These are phyloP conservation scores for Boloria euphrosyne DNA, from an alignment of 2,888 invertebrate species.

Conservation along the genomic window DNA sequence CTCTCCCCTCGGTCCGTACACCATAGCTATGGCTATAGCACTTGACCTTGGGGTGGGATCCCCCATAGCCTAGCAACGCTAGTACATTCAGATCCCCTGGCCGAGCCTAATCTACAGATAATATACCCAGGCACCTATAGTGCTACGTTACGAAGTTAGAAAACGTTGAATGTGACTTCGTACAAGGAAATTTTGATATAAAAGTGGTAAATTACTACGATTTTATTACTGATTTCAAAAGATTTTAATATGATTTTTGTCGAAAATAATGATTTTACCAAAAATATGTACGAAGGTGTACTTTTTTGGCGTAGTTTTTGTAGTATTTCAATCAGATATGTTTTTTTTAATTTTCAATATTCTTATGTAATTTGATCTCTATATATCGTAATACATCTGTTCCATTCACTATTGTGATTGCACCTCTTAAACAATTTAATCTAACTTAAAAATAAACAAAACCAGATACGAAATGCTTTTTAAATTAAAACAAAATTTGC, in stretches of 20 bases:
- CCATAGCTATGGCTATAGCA: slow-evolving; percentile 60
- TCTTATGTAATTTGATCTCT: too few relatives aligned
- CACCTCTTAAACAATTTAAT: too few relatives aligned
- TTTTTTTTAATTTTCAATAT: too few relatives aligned
- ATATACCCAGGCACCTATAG: slow-evolving; percentile 72
- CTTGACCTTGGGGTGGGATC: slow-evolving; percentile 76
- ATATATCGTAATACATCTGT: too few relatives aligned
- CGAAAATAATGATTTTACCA: too few relatives aligned
- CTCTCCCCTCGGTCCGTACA: slow-evolving; percentile 61
- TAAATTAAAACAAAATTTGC: too few relatives aligned
- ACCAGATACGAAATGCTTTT: too few relatives aligned
- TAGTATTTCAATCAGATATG: too few relatives aligned
- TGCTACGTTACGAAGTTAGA: slow-evolving; percentile 56
- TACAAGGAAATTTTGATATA: slow-evolving; percentile 12
- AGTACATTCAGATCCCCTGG: slow-evolving; percentile 71
- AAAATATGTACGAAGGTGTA: too few relatives aligned
- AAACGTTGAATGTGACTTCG: slow-evolving; percentile 45
- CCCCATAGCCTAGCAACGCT: slow-evolving; percentile 77
- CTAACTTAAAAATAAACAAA: too few relatives aligned
- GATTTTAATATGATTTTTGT: background rate
- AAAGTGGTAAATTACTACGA: background rate
- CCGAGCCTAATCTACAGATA: slow-evolving; percentile 68
- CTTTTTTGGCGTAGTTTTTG: too few relatives aligned
- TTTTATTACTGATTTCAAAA: background rate
- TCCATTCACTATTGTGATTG: too few relatives aligned